Conservation (phyloP, 30 jellyfish, hydroid and myxozoan genomes). For the Pelagia noctiluca region DNA sequence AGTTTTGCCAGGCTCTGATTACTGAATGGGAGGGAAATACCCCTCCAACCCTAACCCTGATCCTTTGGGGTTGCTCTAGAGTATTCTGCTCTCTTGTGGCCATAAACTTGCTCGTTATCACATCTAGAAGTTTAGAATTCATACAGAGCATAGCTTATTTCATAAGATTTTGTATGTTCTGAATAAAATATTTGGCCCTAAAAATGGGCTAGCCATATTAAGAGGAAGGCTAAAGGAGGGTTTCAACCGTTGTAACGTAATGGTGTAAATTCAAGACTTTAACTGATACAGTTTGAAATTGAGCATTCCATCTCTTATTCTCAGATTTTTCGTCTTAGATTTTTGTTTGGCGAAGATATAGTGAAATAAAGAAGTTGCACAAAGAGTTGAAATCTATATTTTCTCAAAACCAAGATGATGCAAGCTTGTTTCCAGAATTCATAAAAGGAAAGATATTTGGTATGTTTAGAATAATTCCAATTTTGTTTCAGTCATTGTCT, state of each 20-base stretch:
- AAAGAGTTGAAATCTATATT: slow-evolving; percentile 55
- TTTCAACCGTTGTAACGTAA: not conserved
- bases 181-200: no score
- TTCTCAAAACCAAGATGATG: slow-evolving; percentile 13
- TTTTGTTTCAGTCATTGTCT: not conserved
- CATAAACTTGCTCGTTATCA: no score
- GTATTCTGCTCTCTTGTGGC: no score
- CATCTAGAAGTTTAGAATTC: no score
- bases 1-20: no score
- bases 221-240: no score
- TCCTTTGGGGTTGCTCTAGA: no score
- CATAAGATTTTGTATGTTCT: no score
- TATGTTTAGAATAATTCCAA: not conserved
- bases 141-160: no score
- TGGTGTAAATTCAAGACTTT: not conserved
- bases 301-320: not conserved
- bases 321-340: slow-evolving; percentile 31
- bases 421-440: slow-evolving; percentile 72
- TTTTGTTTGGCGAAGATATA: slow-evolving; percentile 92
- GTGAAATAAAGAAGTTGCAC: slow-evolving; percentile 76
- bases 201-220: no score
- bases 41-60: no score
- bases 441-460: slow-evolving; percentile 82
- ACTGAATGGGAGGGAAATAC: no score
- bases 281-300: not conserved